phyloP scores from a whole-genome alignment of 2,888 invertebrate genomes.

The Ptycholaimellus sp. region DNA sequence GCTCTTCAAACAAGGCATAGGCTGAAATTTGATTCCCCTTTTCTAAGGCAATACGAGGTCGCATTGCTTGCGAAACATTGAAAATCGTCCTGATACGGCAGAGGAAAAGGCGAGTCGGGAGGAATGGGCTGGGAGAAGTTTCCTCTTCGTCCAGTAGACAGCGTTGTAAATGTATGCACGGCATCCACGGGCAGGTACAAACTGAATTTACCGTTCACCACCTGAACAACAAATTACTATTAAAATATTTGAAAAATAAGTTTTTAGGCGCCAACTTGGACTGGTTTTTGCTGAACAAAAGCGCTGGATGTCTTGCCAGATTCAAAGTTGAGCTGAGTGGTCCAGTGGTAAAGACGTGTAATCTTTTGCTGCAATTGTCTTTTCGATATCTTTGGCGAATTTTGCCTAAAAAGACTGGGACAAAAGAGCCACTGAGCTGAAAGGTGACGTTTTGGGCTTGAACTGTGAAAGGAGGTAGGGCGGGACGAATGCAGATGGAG shows the following conservation, averaged over 20 bases:
- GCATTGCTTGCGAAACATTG: not conserved
- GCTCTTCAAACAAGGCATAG: constrained; percentile 8
- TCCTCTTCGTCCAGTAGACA: not conserved
- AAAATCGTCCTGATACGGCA: not conserved
- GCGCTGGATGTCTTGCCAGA: too few species aligned
- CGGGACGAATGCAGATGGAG: not conserved
- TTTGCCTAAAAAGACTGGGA: too few species aligned
- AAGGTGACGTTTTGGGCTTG: not conserved
- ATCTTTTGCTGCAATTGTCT: not conserved
- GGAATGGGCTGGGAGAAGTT: not conserved
- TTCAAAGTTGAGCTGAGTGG: too few species aligned
- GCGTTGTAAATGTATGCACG: not conserved
- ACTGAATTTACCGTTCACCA: not conserved
- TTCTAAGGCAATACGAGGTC: not conserved
- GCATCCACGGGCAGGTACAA: not conserved
- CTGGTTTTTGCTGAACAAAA: not conserved
- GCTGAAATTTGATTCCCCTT: constrained; percentile 1
- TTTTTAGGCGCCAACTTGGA: not conserved
- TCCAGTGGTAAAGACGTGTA: not conserved
- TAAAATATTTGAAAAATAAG: too few species aligned
- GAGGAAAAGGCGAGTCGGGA: not conserved
- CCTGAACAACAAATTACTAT: too few species aligned
- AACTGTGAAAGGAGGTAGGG: not conserved
- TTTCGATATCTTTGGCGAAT: too few species aligned
- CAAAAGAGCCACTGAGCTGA: not conserved